These are phyloP conservation scores for Phortica okadai DNA, from an alignment of 2,888 invertebrate species.

Conservation along the genomic window DNA sequence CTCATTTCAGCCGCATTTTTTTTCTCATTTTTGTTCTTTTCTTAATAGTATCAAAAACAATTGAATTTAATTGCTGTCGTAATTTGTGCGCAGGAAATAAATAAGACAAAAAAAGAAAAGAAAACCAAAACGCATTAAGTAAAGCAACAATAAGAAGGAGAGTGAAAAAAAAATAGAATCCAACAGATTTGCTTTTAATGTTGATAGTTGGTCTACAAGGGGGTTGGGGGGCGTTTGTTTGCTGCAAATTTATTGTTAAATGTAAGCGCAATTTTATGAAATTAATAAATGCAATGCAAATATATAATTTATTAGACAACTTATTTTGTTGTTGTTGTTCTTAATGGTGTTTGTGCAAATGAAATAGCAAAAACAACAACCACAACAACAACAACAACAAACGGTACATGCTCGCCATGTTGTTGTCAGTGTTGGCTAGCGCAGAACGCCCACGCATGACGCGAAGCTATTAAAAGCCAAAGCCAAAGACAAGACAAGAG, in stretches of 20 bases:
- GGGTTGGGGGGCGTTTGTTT: not conserved
- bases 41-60: slow-evolving; percentile 62
- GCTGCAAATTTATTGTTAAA: slow-evolving; percentile 18
- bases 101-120: slow-evolving; percentile 4
- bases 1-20: not conserved
- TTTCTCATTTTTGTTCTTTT: not conserved
- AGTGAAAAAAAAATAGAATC: slow-evolving; percentile 58
- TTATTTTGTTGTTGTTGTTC: too few relatives aligned
- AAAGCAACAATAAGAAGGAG: slow-evolving; percentile 52
- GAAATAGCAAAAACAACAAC: not conserved
- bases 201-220: slow-evolving; percentile 55
- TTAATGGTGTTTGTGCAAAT: too few relatives aligned
- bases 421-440: not conserved
- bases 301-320: slow-evolving; percentile 14
- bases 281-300: slow-evolving; percentile 7
- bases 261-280: not conserved
- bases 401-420: not conserved
- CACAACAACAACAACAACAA: not conserved
- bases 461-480: not conserved
- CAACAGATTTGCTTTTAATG: slow-evolving; percentile 55
- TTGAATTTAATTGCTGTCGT: slow-evolving; percentile 69
- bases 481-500: slow-evolving; percentile 2
- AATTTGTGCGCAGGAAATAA: slow-evolving; percentile 46
- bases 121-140: slow-evolving; percentile 6
- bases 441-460: slow-evolving; percentile 1